Percentiles rank a stretch among this genome's conserved stretches.
phyloP scores from a whole-genome alignment of 2,888 invertebrate genomes.

The Pristionchus exspectatus region DNA sequence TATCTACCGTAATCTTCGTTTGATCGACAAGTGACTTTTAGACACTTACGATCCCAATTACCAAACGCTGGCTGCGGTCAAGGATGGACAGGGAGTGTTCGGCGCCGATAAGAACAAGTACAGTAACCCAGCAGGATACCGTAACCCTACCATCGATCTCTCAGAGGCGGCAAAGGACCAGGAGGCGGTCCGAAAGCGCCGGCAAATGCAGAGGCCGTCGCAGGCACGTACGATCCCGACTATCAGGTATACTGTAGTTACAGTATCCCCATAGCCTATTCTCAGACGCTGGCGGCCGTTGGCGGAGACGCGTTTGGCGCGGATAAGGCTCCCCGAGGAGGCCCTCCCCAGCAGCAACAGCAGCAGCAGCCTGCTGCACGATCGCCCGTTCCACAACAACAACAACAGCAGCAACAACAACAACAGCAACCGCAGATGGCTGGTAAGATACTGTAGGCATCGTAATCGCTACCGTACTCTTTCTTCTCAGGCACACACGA shows the following conservation, averaged over 20 bases:
- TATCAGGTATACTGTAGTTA: neutral
- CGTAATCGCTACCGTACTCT: neutral
- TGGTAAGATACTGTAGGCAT: neutral
- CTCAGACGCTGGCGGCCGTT: slow-evolving; percentile 16
- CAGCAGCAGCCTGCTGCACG: neutral
- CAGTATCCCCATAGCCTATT: neutral
- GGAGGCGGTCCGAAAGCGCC: neutral
- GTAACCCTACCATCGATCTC: neutral
- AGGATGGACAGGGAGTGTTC: slow-evolving; percentile 21
- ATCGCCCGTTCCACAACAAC: neutral
- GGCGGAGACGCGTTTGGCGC: slow-evolving; percentile 19
- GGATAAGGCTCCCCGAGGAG: neutral
- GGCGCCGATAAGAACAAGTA: slow-evolving; percentile 15
- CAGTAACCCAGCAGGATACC: neutral
- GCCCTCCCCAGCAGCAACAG: neutral
- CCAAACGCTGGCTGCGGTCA: slow-evolving; percentile 9
- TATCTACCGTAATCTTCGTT: neutral
- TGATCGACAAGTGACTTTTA: neutral
- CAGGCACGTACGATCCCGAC: neutral
- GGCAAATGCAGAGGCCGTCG: neutral
- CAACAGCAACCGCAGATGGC: neutral
- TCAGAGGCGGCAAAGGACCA: neutral
- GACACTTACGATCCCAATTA: neutral
- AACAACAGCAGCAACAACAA: neutral
- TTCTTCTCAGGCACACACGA: neutral